Base-by-base conservation (phyloP, 23 tunicate species). In the Phallusia fumigata region DNA sequence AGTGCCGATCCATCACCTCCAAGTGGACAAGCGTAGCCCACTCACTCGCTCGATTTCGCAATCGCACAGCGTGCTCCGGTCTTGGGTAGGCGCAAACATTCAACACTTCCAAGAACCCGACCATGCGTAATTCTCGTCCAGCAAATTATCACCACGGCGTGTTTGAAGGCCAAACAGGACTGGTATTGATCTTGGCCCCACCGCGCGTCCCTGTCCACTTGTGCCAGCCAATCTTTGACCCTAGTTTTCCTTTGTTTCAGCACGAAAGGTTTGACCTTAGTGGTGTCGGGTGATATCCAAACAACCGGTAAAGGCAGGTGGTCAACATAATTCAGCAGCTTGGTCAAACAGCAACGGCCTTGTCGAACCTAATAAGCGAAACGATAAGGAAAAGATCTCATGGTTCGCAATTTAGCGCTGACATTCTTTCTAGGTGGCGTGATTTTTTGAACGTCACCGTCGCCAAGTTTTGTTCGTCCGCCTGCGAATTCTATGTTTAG, bases 1-100 rank as follows among this genome's bases (percentile, higher is more conserved):
- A 58, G 69, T 21, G 69, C 15, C 69, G 69, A 58, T 58, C 69
- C 69, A 58, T 58, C 69, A 58, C 69, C 69, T 24, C 69, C 69
- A 58, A 58, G 69, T 58, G 69, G 69, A 58, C 69, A 58, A 58
- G 69, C 28, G 69, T 16, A 6, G 28, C 26, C 69, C 28, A 58
- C 69, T 58, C 69, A 58, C 69, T 16, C 15, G 26, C 69, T 24
- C 47, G 47, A 40, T 10, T 10, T 40, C 47, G 47, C 47, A 10
- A 5, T 40, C 47, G 47, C 47, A 10, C 47, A 5, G 47, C 69
- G 26, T 16, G 8, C 69, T 24, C 2, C 16, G 11, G 15, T 58
- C 69, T 21, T 16, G 28, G 69, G 2, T 5, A 2, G 15, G 69
- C 69, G 69, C 26, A 58, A 58, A 58, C 69, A 58, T 58, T 58